A percentile compares a stretch with the other conserved stretches of the same genome.
phyloP scores from a whole-genome alignment of 2,888 invertebrate genomes.

The Tenthredo notha region DNA sequence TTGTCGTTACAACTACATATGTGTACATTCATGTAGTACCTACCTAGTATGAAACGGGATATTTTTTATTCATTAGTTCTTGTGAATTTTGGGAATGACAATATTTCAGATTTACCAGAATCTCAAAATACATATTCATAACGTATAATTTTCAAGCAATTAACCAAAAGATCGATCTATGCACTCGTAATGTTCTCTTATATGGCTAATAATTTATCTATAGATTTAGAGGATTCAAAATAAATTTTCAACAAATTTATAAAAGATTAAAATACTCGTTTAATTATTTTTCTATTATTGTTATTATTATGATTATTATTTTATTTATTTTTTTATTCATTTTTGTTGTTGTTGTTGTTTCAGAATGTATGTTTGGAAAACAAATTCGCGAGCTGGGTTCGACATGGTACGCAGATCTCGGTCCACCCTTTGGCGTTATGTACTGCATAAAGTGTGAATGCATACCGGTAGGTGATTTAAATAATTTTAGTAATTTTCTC shows the following conservation, averaged over 20 bases:
- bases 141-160: no score
- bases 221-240: neutral
- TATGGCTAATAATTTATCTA: no score
- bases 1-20: neutral
- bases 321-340: conserved; percentile 63
- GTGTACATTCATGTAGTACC: neutral
- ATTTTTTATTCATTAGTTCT: neutral
- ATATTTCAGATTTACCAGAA: neutral
- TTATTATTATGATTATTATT: no score
- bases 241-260: neutral
- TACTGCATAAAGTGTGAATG: conserved; percentile 98
- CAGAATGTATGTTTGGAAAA: conserved; percentile 96
- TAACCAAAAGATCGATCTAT: neutral
- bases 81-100: neutral
- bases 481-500: neutral
- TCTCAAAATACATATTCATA: neutral
- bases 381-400: conserved; percentile 92
- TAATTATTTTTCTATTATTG: no score
- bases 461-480: conserved; percentile 88
- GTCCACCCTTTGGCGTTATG: conserved; percentile 95
- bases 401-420: conserved; percentile 95
- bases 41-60: neutral
- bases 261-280: neutral
- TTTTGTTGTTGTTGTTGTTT: conserved; percentile 80
- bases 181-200: neutral